phyloP scores from a whole-genome alignment of 2,113 vertebrate genomes.

The Cranoglanis bouderius region DNA sequence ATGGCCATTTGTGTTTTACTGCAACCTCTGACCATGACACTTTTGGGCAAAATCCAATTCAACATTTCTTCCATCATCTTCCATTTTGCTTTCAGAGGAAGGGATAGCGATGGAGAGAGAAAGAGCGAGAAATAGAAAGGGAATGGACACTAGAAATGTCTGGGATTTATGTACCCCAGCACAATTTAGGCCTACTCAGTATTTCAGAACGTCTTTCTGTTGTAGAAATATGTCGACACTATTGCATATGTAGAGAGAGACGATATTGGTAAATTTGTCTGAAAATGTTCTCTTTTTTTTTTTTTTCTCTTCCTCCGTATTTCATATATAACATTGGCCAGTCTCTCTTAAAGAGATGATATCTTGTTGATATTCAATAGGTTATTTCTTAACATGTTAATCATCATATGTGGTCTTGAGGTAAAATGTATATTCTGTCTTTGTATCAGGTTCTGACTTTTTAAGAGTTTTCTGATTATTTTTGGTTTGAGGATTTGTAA shows the following conservation, averaged over 20 bases:
- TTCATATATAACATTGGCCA: slow-evolving; percentile 62
- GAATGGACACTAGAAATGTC: slow-evolving; percentile 47
- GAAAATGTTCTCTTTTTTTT: slow-evolving; percentile 46
- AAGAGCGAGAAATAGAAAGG: slow-evolving; percentile 19
- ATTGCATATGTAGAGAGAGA: slow-evolving; percentile 49
- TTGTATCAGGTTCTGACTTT: slow-evolving; percentile 52
- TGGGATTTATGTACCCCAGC: slow-evolving; percentile 33
- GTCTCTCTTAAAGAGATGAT: slow-evolving; percentile 69
- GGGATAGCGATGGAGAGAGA: background rate
- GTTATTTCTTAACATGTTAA: slow-evolving; percentile 72
- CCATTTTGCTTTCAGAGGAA: slow-evolving; percentile 11
- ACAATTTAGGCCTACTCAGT: slow-evolving; percentile 44
- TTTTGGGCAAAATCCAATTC: background rate
- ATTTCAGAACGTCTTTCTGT: slow-evolving; percentile 55
- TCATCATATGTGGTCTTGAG: slow-evolving; percentile 62
- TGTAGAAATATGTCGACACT: slow-evolving; percentile 54
- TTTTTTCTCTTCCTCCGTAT: slow-evolving; percentile 20
- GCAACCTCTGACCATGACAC: slow-evolving; percentile 1
- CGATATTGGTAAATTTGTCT: slow-evolving; percentile 58
- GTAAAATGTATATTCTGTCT: slow-evolving; percentile 57
- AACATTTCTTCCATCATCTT: background rate
- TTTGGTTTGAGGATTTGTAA: slow-evolving; percentile 45
- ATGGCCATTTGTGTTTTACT: background rate
- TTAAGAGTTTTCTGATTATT: slow-evolving; percentile 40
- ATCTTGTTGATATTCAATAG: slow-evolving; percentile 79